These are phyloP conservation scores for Neopipo cinnamomea DNA, from an alignment of 2,113 vertebrate species.

Conservation along the genomic window DNA sequence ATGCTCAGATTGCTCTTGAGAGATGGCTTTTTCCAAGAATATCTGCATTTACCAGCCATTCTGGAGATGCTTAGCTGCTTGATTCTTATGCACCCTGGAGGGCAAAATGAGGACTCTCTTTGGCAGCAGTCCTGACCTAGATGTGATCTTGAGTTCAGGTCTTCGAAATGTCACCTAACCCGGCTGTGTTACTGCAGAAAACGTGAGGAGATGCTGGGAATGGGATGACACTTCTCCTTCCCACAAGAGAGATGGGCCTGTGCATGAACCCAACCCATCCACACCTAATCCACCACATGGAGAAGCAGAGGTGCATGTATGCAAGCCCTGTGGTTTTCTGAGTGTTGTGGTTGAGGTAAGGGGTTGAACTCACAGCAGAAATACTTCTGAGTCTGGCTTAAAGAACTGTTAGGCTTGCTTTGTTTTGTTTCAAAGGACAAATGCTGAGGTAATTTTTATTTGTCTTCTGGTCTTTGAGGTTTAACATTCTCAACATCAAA, in stretches of 20 bases:
- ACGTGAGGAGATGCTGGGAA: neutral
- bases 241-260: neutral
- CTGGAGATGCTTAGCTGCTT: neutral
- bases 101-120: neutral
- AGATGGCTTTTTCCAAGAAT: neutral
- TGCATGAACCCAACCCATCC: neutral
- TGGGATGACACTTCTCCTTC: neutral
- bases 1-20: neutral
- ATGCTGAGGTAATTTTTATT: neutral
- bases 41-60: neutral
- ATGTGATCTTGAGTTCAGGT: neutral
- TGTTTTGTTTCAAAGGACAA: slow-evolving; percentile 50
- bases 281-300: neutral
- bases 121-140: neutral
- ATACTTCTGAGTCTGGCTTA: neutral
- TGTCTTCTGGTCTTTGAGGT: slow-evolving; percentile 1
- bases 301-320: neutral
- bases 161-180: neutral
- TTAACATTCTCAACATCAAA: neutral
- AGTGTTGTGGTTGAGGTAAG: neutral
- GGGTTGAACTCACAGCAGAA: neutral
- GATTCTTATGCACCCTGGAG: neutral
- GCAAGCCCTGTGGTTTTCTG: neutral
- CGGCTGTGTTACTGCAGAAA: neutral
- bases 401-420: slow-evolving; percentile 32